Percentiles rank a stretch among this genome's conserved stretches.
Evolutionary conservation across 2,113 vertebrate species (phyloP).

Genomic region (Regulus satrapa): DNA sequence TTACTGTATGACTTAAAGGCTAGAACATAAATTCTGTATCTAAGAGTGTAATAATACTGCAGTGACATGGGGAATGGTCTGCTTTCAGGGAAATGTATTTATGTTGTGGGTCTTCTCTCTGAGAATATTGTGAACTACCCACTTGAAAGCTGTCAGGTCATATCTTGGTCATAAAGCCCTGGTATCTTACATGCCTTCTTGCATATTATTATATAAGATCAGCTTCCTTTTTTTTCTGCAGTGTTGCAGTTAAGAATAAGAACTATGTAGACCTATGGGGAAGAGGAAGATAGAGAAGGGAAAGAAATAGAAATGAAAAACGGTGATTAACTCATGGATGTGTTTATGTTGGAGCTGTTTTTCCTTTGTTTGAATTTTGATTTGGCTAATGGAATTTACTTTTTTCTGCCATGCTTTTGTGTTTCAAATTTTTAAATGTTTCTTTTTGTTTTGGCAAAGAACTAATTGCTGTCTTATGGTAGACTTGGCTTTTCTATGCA

Average conservation of each 20-base stretch:
- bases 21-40: background rate
- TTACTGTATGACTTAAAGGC: background rate
- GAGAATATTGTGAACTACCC: background rate
- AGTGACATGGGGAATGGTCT: background rate
- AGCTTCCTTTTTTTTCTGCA: background rate
- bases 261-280: background rate
- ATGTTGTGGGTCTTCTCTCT: background rate
- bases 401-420: background rate
- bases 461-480: background rate
- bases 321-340: background rate
- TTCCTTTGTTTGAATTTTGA: background rate
- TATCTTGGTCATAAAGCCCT: background rate
- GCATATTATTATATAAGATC: background rate
- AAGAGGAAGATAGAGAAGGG: background rate
- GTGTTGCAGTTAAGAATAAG: background rate
- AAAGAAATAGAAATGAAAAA: background rate
- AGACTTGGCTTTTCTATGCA: background rate
- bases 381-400: background rate
- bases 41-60: background rate
- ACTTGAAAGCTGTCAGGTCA: background rate
- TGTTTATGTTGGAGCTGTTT: background rate
- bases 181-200: background rate
- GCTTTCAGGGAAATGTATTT: background rate
- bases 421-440: background rate
- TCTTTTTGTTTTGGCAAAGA: background rate